phyloP scores from a whole-genome alignment of 1,140 invertebrate genomes.

The Cyclina sinensis region DNA sequence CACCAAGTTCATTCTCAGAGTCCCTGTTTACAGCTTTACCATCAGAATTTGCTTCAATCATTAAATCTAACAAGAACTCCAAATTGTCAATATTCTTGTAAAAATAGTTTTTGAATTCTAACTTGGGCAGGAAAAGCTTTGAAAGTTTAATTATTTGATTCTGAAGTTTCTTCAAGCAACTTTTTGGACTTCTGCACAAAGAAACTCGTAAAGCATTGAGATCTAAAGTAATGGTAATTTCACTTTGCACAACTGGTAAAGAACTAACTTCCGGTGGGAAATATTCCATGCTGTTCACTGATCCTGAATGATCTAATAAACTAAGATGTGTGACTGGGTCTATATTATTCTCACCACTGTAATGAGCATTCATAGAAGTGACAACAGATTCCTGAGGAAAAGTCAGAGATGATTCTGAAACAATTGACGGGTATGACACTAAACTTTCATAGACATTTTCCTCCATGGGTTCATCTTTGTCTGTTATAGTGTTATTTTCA shows the following conservation, averaged over 20 bases:
- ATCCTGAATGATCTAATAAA: background rate
- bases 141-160: conserved; percentile 33
- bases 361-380: background rate
- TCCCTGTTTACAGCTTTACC: background rate
- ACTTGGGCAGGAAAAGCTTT: conserved; percentile 14
- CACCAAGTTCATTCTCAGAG: background rate
- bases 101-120: conserved; percentile 54
- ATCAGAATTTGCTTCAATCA: conserved; percentile 40
- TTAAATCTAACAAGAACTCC: conserved; percentile 57
- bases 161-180: conserved; percentile 49
- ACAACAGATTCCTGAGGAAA: conserved; percentile 25
- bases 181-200: conserved; percentile 49
- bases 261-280: background rate
- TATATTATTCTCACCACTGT: background rate
- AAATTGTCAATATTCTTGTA: conserved; percentile 63
- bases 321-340: background rate
- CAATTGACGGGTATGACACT: background rate
- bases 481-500: conserved; percentile 50
- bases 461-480: background rate
- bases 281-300: conserved; percentile 5
- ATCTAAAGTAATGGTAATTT: conserved; percentile 62
- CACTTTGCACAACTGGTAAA: conserved; percentile 38
- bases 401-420: background rate
- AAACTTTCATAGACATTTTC: conserved; percentile 2
- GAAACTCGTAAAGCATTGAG: conserved; percentile 55